Evolutionary conservation across 35 echinoderm and acorn worm genomes (phyloP).

Genomic region (Acanthaster planci): DNA sequence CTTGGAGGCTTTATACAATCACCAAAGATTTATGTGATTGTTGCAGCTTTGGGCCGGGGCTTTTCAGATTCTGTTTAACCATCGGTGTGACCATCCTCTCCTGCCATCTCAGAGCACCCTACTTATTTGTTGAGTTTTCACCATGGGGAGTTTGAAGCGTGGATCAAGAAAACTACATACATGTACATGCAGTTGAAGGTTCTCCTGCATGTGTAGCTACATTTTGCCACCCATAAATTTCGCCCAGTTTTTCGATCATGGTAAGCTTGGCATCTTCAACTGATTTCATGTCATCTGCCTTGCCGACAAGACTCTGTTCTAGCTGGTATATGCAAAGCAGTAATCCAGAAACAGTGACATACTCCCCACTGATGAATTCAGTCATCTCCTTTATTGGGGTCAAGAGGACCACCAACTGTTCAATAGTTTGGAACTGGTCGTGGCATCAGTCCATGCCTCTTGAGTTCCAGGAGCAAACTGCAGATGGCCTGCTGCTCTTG

Average conservation of each 20-base stretch:
- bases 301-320: background rate
- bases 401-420: background rate
- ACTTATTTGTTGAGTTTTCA: too few species aligned
- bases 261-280: background rate
- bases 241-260: background rate
- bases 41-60: too few species aligned
- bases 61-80: background rate
- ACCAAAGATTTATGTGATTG: too few species aligned
- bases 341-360: background rate
- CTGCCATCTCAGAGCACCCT: background rate
- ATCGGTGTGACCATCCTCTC: background rate
- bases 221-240: background rate
- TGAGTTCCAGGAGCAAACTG: background rate
- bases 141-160: background rate
- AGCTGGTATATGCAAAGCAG: background rate
- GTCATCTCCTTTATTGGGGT: background rate
- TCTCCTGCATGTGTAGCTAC: background rate
- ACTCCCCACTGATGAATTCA: background rate
- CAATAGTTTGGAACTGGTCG: background rate
- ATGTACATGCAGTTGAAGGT: too few species aligned
- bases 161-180: constrained; percentile 12
- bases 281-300: background rate
- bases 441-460: background rate
- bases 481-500: background rate
- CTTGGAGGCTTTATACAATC: too few species aligned